Percentiles rank a stretch among this genome's conserved stretches.
phyloP scores from a whole-genome alignment of 2,113 vertebrate genomes.

The Pitta sordida region DNA sequence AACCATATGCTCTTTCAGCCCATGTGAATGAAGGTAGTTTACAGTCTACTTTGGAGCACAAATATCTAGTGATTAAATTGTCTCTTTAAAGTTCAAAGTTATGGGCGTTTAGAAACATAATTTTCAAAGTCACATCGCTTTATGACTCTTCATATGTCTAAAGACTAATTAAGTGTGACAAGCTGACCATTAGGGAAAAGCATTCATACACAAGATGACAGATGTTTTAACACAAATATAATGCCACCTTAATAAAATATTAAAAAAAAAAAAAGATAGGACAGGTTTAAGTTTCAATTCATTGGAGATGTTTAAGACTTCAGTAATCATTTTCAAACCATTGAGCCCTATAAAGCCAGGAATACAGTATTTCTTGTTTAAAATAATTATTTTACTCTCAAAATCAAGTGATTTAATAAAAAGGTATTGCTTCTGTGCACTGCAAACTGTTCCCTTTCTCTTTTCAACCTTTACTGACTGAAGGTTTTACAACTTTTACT shows the following conservation, averaged over 20 bases:
- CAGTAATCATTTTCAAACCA: conserved; percentile 45
- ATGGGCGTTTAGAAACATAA: conserved; percentile 36
- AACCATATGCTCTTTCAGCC: neutral
- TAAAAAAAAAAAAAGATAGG: neutral
- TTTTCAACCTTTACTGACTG: neutral
- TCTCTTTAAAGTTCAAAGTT: conserved; percentile 32
- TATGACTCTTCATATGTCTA: conserved; percentile 54
- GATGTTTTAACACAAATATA: conserved; percentile 61
- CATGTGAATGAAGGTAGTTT: neutral
- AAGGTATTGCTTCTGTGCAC: neutral
- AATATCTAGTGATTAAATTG: neutral
- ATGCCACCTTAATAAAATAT: conserved; percentile 4
- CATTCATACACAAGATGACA: conserved; percentile 60
- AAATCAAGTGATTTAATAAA: neutral
- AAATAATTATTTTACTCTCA: neutral
- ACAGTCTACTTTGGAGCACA: neutral
- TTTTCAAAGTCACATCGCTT: conserved; percentile 67
- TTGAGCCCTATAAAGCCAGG: neutral
- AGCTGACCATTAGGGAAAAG: conserved; percentile 70
- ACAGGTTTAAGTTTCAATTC: conserved; percentile 60
- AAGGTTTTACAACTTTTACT: neutral
- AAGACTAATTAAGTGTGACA: conserved; percentile 75
- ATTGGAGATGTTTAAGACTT: conserved; percentile 44
- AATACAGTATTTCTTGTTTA: conserved; percentile 11
- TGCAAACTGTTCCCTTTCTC: neutral